These are phyloP conservation scores for Tiaroga cobitis DNA, from an alignment of 2,797 vertebrate species.

Conservation along the genomic window DNA sequence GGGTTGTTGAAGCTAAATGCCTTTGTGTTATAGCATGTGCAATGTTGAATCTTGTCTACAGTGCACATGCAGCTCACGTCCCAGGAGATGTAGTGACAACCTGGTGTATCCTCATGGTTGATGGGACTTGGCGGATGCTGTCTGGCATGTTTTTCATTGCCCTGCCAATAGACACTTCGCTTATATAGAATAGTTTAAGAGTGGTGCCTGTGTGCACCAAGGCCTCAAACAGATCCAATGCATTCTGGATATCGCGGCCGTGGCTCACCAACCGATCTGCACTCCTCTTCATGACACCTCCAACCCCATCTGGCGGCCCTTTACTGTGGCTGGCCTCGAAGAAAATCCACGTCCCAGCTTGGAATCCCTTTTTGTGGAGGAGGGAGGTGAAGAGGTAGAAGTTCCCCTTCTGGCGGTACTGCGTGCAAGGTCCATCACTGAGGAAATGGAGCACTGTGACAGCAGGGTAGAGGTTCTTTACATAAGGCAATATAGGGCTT, in stretches of 20 bases:
- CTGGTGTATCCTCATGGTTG: constrained; percentile 17
- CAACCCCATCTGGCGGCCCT: constrained; percentile 17
- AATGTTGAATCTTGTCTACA: too few relatives aligned
- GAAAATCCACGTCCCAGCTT: background rate
- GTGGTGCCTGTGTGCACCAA: too few relatives aligned
- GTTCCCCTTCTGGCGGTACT: too few relatives aligned
- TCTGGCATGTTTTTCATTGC: constrained; percentile 26
- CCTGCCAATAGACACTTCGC: background rate
- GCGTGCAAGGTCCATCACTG: too few relatives aligned
- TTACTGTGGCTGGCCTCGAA: background rate
- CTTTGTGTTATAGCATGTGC: background rate
- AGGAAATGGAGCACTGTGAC: too few relatives aligned
- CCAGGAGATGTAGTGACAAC: constrained; percentile 8
- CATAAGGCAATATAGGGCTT: too few relatives aligned
- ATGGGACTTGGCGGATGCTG: constrained; percentile 1
- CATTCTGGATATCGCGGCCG: background rate
- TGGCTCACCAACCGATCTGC: background rate
- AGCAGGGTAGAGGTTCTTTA: too few relatives aligned
- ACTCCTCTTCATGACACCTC: constrained; percentile 19
- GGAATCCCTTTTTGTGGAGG: too few relatives aligned
- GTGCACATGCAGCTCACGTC: background rate
- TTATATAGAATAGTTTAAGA: constrained; percentile 8
- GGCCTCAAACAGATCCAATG: too few relatives aligned
- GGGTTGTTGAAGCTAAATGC: background rate
- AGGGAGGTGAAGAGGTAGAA: too few relatives aligned